These are phyloP conservation scores for Eumeta japonica DNA, from an alignment of 1,140 invertebrate genomes.

Conservation along the genomic window DNA sequence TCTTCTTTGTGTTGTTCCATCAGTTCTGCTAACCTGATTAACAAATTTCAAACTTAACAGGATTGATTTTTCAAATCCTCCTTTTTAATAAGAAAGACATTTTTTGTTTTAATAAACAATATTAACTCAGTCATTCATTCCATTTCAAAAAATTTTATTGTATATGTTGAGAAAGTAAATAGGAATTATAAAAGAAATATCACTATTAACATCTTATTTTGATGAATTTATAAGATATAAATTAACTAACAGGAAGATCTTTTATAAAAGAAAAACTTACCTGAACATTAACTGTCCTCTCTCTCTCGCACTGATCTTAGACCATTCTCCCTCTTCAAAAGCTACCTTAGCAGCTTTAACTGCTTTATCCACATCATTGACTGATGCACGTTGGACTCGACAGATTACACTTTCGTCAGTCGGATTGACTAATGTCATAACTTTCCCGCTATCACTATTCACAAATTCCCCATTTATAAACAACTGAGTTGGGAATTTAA, in stretches of 20 bases:
- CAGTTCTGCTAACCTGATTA: slow-evolving; percentile 78
- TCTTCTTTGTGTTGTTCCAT: slow-evolving; percentile 95
- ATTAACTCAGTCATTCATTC: not conserved
- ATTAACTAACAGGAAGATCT: not conserved
- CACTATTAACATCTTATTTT: not conserved
- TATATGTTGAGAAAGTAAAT: not conserved
- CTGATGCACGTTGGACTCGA: slow-evolving; percentile 73
- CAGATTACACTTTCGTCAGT: slow-evolving; percentile 81
- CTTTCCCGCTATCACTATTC: slow-evolving; percentile 68
- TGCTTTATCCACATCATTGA: slow-evolving; percentile 82
- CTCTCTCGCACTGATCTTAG: slow-evolving; percentile 82
- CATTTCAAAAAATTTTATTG: not conserved
- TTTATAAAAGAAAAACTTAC: slow-evolving; percentile 38
- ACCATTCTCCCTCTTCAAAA: slow-evolving; percentile 85
- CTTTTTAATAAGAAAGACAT: no score
- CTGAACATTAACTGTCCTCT: slow-evolving; percentile 72
- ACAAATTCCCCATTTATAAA: slow-evolving; percentile 92
- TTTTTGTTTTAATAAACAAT: no score
- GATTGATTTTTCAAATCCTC: no score
- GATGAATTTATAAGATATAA: not conserved
- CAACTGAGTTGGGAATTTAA: slow-evolving; percentile 83
- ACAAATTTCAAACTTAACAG: no score
- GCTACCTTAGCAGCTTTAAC: slow-evolving; percentile 83
- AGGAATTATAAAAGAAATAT: slow-evolving; percentile 1
- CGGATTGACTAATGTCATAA: slow-evolving; percentile 77